Evolutionary conservation across 2,113 vertebrate species (phyloP).

Genomic region (Emberiza fucata): DNA sequence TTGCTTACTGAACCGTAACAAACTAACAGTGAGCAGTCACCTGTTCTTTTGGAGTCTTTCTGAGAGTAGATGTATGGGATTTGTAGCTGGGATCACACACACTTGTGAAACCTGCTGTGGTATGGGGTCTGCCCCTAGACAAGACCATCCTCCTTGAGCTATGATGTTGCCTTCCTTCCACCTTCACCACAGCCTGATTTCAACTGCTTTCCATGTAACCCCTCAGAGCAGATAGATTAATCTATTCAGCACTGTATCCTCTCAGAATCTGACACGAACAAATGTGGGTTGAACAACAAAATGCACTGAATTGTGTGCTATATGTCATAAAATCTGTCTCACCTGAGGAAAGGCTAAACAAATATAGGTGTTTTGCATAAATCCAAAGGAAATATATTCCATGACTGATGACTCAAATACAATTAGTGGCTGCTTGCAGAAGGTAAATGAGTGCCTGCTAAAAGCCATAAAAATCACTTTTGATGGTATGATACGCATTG

Average conservation of each 20-base stretch:
- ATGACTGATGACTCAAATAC: not conserved
- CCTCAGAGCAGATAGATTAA: not conserved
- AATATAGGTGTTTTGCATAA: not conserved
- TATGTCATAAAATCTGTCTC: not conserved
- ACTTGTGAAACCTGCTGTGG: not conserved
- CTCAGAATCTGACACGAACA: not conserved
- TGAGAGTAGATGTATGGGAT: rapidly evolving
- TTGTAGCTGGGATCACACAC: not conserved
- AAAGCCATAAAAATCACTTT: not conserved
- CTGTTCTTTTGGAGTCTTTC: not conserved
- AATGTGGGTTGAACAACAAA: not conserved
- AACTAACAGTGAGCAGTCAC: not conserved
- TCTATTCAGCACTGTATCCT: not conserved
- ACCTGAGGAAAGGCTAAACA: not conserved
- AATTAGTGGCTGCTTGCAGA: not conserved
- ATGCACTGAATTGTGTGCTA: not conserved
- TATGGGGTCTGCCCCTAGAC: not conserved
- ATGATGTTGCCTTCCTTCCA: not conserved
- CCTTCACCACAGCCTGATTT: not conserved
- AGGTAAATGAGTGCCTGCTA: not conserved
- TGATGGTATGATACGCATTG: not conserved
- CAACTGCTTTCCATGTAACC: not conserved
- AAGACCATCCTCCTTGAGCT: not conserved
- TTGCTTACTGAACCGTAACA: not conserved
- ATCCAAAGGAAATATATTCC: not conserved